Evolutionary conservation across 2,888 invertebrate species (phyloP).

Genomic region (Lamproptera curius): DNA sequence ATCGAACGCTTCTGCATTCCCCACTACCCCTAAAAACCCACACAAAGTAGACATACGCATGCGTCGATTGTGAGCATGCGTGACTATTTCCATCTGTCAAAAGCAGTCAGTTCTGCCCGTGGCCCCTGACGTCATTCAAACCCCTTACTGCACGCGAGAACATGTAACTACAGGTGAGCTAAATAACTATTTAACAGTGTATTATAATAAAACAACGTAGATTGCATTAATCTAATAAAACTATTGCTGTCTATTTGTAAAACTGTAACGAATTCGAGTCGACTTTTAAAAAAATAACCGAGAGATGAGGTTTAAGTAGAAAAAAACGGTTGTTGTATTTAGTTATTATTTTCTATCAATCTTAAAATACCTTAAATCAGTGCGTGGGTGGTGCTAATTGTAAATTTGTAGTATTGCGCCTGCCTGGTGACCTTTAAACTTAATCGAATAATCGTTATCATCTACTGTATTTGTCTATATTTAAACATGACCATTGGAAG

Average conservation of each 20-base stretch:
- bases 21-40: conserved; percentile 21
- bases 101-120: conserved; percentile 43
- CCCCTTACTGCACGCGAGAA: conserved; percentile 34
- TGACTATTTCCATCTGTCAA: conserved; percentile 57
- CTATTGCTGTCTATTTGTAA: too few species aligned
- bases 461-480: conserved; percentile 16
- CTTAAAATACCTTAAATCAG: too few species aligned
- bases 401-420: conserved; percentile 34
- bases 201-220: too few species aligned
- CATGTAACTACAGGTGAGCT: conserved; percentile 55
- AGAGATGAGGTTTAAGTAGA: too few species aligned
- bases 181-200: too few species aligned
- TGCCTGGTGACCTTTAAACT: conserved; percentile 38
- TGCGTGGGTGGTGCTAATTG: too few species aligned
- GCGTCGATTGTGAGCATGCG: conserved; percentile 45
- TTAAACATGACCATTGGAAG: too few species aligned
- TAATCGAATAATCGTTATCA: conserved; percentile 29
- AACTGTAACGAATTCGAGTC: too few species aligned
- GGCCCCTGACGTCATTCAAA: conserved; percentile 54
- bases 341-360: too few species aligned
- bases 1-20: conserved; percentile 10
- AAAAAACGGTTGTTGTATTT: too few species aligned
- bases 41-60: conserved; percentile 37
- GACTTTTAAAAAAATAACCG: too few species aligned
- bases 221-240: too few species aligned